phyloP scores from a whole-genome alignment of 2,888 invertebrate genomes.

The Eupithecia vulgata region DNA sequence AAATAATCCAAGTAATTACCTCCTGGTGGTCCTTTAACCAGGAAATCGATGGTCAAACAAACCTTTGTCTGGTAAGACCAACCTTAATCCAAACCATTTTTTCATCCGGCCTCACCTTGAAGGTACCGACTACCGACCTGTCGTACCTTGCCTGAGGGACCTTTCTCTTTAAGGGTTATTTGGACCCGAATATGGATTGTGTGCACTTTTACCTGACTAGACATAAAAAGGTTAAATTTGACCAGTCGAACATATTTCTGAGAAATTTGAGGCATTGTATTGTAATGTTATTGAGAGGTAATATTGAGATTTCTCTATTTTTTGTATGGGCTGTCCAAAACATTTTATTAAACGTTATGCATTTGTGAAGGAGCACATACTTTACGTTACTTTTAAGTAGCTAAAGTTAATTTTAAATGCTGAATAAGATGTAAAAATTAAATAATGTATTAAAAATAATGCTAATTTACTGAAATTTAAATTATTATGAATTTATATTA shows the following conservation, averaged over 20 bases:
- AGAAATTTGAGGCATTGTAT: slow-evolving; percentile 11
- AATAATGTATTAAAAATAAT: too few relatives aligned
- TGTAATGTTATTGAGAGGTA: neutral
- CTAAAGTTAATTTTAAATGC: neutral
- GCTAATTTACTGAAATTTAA: too few relatives aligned
- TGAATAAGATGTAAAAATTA: neutral
- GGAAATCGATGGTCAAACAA: slow-evolving; percentile 50
- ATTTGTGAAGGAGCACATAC: neutral
- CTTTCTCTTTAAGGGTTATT: slow-evolving; percentile 39
- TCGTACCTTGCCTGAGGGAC: slow-evolving; percentile 31
- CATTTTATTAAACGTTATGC: neutral
- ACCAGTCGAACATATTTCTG: slow-evolving; percentile 6
- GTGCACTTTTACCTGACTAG: slow-evolving; percentile 37
- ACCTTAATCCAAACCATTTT: slow-evolving; percentile 46
- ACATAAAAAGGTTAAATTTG: slow-evolving; percentile 24
- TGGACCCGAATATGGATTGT: slow-evolving; percentile 21
- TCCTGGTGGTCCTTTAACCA: slow-evolving; percentile 49
- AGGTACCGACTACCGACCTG: slow-evolving; percentile 39
- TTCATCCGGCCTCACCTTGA: slow-evolving; percentile 26
- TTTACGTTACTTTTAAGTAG: neutral
- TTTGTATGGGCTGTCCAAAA: neutral
- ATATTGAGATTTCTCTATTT: neutral
- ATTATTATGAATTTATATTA: neutral
- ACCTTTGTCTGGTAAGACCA: slow-evolving; percentile 51
- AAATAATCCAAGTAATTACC: slow-evolving; percentile 35